Conservation (phyloP, 2,888 invertebrate species). For the Eumerus sabulonum region DNA sequence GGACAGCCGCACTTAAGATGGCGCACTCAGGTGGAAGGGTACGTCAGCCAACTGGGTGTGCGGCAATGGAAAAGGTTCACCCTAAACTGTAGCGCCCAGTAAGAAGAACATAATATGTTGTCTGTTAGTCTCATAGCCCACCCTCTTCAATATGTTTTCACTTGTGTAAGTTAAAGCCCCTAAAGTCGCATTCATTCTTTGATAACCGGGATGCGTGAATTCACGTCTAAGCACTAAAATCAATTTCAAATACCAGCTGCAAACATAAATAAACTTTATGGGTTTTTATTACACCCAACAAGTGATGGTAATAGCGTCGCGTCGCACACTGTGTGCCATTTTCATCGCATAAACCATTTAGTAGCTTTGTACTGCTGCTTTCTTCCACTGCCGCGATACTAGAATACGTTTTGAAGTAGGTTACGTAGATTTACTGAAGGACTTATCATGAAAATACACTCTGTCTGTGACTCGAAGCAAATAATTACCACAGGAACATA, state of each 20-base stretch:
- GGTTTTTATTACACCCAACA: slow-evolving; percentile 52
- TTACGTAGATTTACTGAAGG: slow-evolving; percentile 30
- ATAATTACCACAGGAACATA: neutral
- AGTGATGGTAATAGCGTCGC: slow-evolving; percentile 52
- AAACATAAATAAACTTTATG: slow-evolving; percentile 62
- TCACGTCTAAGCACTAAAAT: slow-evolving; percentile 46
- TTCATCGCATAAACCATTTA: slow-evolving; percentile 20
- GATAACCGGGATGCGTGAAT: slow-evolving; percentile 49
- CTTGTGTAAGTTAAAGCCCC: too few relatives aligned
- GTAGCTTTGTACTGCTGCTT: slow-evolving; percentile 33
- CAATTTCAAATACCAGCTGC: slow-evolving; percentile 50
- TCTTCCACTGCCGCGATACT: neutral
- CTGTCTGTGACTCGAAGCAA: neutral
- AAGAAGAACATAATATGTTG: too few relatives aligned
- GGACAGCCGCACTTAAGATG: too few relatives aligned
- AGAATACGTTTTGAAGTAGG: neutral
- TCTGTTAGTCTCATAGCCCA: too few relatives aligned
- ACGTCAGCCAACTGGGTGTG: too few relatives aligned
- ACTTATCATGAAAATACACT: slow-evolving; percentile 1
- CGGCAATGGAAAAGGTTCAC: too few relatives aligned
- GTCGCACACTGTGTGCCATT: slow-evolving; percentile 5
- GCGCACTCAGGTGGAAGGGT: too few relatives aligned
- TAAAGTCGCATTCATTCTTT: slow-evolving; percentile 9
- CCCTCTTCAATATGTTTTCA: too few relatives aligned
- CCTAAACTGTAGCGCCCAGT: too few relatives aligned